Percentiles rank a stretch among this genome's conserved stretches.
phyloP scores from a whole-genome alignment of 2,888 invertebrate genomes.

The Loripinus fragilis region DNA sequence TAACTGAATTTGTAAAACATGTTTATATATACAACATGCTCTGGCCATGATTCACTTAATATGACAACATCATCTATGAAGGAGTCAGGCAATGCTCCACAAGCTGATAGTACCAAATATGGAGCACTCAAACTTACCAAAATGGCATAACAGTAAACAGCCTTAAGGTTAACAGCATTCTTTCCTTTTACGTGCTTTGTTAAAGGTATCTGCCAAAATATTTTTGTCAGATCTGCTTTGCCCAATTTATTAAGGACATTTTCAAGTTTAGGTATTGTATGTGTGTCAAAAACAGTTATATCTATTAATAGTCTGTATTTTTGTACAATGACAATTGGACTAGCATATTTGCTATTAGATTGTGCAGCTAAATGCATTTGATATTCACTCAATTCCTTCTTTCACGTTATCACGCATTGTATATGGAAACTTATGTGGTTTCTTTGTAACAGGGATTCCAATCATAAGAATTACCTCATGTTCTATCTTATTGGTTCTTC shows the following conservation, averaged over 20 bases:
- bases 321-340: neutral
- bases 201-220: constrained; percentile 11
- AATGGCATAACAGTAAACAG: constrained; percentile 3
- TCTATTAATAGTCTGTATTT: constrained; percentile 5
- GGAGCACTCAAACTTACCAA: neutral
- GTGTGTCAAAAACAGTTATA: neutral
- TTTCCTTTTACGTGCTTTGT: neutral
- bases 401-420: neutral
- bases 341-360: neutral
- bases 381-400: neutral
- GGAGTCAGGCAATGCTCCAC: constrained; percentile 4
- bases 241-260: neutral
- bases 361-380: neutral
- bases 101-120: neutral
- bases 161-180: neutral
- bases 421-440: neutral
- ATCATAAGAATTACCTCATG: neutral
- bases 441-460: neutral
- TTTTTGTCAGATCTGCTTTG: constrained; percentile 1
- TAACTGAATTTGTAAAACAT: neutral
- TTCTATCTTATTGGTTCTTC: neutral
- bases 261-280: neutral
- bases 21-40: neutral
- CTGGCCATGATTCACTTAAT: no score
- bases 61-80: constrained; percentile 11